Base-by-base conservation (phyloP, 2,888 invertebrate genomes). In the Rambutsinella grinnellia region DNA sequence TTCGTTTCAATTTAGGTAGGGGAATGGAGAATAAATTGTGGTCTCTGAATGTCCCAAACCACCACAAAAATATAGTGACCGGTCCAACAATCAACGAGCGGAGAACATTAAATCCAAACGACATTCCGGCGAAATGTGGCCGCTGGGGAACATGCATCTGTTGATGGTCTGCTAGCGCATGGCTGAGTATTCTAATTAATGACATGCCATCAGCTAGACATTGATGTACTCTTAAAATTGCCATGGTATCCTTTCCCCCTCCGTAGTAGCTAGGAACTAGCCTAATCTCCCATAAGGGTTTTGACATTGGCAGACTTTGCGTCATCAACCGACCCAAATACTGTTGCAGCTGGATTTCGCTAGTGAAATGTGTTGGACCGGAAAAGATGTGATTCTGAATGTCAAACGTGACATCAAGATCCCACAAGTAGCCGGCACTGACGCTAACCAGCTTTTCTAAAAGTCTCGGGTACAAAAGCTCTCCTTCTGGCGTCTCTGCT, bases 211-310 rank as follows among this genome's bases (percentile, higher is more conserved):
- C 90, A 0, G 88, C 87, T 28, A 90, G 84, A 75, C 88, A 87
- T 54, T 89, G 89, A 83, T 89, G 89, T 47, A 88, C 86, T 1
- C 89, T 84, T 49, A 89, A 85, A 54, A 89, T 85, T 6, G 88
- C 85, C 46, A 88, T 86, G 0, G 88, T 87, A 78, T 88, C 88
- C 68, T 85, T 84, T 62, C 86, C 84, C 2, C 83, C 83, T 23
- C 86, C 85, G 3, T 87, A 87, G 79, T 86, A 88, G 75, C 87
- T 86, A 2, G 86, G 85, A 13, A 89, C 80, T 5, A 89, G 86
- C 61, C 88, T 87, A 36, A 90, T 85, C 83, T 90, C 89, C 90
- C 90, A 90, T 6, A 89, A 86, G 0, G 90, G 89, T 65, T 86
- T 86, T 21, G 87, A 86, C 17, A 84, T 78, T 0, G 87, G 84